These are phyloP conservation scores for Ditula angustiorana DNA, from an alignment of 2,888 invertebrate genomes.

Conservation along the genomic window DNA sequence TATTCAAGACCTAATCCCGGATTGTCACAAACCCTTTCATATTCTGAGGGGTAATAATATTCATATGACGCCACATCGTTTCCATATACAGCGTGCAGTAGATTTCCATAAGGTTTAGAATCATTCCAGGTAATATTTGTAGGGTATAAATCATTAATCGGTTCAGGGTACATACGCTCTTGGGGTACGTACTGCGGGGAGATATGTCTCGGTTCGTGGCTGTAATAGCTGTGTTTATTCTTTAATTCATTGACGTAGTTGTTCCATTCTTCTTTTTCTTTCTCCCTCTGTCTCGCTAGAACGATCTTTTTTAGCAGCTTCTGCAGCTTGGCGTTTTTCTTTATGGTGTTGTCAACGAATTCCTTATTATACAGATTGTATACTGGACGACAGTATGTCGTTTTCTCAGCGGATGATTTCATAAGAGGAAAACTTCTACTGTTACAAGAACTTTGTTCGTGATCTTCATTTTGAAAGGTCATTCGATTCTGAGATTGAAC, in stretches of 20 bases:
- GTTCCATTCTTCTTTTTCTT: slow-evolving; percentile 63
- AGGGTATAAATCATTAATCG: slow-evolving; percentile 52
- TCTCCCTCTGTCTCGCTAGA: slow-evolving; percentile 59
- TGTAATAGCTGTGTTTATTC: slow-evolving; percentile 55
- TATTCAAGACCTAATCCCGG: slow-evolving; percentile 26
- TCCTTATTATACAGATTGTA: slow-evolving; percentile 55
- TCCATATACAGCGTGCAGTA: background rate
- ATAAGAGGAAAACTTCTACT: background rate
- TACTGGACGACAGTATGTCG: slow-evolving; percentile 61
- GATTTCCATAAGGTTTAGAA: background rate
- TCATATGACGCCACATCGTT: background rate
- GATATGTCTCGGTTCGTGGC: slow-evolving; percentile 25
- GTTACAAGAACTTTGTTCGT: slow-evolving; percentile 16
- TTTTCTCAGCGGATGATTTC: slow-evolving; percentile 55
- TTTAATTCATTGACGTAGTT: slow-evolving; percentile 69
- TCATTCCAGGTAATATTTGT: slow-evolving; percentile 11
- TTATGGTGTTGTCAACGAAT: slow-evolving; percentile 57
- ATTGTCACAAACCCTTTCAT: background rate
- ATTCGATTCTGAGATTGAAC: background rate
- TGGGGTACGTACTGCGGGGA: slow-evolving; percentile 40
- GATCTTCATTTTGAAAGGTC: background rate
- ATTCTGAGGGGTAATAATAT: background rate
- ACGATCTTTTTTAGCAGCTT: slow-evolving; percentile 58
- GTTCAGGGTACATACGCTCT: slow-evolving; percentile 39
- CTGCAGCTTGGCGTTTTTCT: slow-evolving; percentile 61